Conservation (phyloP, 1,140 invertebrate species). For the Drosophila erecta region DNA sequence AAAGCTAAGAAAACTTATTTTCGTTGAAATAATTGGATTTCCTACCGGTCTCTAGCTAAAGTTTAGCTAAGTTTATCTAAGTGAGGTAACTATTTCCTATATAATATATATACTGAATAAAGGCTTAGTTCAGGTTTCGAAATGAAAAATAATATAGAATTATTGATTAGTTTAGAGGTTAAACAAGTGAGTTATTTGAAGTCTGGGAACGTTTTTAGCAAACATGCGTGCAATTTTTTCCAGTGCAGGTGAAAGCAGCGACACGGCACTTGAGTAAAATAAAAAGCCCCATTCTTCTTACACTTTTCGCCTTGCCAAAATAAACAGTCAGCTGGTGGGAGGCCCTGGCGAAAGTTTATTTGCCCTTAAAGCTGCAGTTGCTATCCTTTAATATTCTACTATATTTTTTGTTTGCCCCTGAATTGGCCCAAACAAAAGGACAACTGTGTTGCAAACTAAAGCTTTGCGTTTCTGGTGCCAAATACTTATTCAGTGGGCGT, state of each 20-base stretch:
- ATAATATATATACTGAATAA: no score
- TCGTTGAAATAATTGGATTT: neutral
- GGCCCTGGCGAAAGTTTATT: slow-evolving; percentile 18
- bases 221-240: neutral
- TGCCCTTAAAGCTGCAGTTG: slow-evolving; percentile 32
- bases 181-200: no score
- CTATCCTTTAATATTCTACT: slow-evolving; percentile 22
- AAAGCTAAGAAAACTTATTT: slow-evolving; percentile 2
- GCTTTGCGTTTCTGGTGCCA: slow-evolving; percentile 10
- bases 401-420: slow-evolving; percentile 21
- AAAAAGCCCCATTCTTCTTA: slow-evolving; percentile 17
- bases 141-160: neutral
- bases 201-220: no score
- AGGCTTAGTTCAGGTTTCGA: neutral
- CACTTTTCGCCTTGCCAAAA: slow-evolving; percentile 23
- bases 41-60: neutral
- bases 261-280: slow-evolving; percentile 29
- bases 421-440: slow-evolving; percentile 33
- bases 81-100: no score
- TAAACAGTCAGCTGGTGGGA: slow-evolving; percentile 19
- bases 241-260: slow-evolving; percentile 16
- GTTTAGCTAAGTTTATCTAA: neutral
- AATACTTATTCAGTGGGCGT: slow-evolving; percentile 38
- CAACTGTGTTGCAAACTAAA: slow-evolving; percentile 33
- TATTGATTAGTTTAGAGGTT: no score